phyloP scores from a whole-genome alignment of 2,888 invertebrate genomes.

The Machimus rusticus region DNA sequence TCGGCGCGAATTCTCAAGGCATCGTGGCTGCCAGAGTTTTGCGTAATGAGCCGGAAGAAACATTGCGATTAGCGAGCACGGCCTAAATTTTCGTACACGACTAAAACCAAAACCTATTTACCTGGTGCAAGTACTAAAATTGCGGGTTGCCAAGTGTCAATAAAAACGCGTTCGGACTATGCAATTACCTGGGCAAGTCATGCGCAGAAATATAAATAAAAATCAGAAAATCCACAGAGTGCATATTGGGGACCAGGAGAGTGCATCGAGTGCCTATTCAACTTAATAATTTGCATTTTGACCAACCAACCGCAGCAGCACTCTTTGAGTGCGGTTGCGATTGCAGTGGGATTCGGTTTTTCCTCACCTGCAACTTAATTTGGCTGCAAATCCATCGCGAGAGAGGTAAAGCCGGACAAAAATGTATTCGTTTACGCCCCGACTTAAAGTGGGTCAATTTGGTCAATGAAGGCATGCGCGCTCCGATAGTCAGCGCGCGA shows the following conservation, averaged over 20 bases:
- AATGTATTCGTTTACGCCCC: conserved; percentile 1
- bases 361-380: neutral
- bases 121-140: neutral
- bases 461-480: neutral
- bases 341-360: neutral
- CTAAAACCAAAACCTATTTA: neutral
- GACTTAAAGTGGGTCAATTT: conserved; percentile 3
- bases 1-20: neutral
- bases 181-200: neutral
- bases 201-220: neutral
- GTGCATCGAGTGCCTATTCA: neutral
- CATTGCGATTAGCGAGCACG: neutral
- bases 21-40: neutral
- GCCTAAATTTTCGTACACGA: neutral
- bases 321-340: neutral
- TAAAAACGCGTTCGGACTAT: neutral
- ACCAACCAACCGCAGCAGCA: neutral
- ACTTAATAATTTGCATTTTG: neutral
- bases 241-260: neutral
- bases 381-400: neutral
- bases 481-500: neutral
- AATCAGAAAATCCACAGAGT: neutral
- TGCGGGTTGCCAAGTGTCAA: neutral
- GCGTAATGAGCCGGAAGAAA: neutral
- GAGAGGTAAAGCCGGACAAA: neutral